These are phyloP conservation scores for Indicator indicator DNA, from an alignment of 2,113 vertebrate genomes.

Conservation along the genomic window DNA sequence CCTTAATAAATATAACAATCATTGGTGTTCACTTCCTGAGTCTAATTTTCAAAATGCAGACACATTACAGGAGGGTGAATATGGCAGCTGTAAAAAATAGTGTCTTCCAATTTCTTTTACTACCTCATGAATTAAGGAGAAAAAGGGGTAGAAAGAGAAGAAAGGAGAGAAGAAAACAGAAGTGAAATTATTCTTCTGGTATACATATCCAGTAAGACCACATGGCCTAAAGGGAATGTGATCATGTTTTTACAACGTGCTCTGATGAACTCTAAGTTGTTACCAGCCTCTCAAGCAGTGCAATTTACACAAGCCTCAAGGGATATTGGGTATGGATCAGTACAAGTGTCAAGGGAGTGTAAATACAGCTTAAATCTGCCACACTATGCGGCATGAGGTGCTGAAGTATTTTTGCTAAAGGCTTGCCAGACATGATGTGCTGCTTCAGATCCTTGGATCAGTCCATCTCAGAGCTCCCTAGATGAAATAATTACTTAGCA, in stretches of 20 bases:
- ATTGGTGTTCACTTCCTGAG: background rate
- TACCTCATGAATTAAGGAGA: background rate
- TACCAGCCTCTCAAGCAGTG: background rate
- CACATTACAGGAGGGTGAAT: background rate
- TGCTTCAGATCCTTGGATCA: background rate
- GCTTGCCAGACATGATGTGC: background rate
- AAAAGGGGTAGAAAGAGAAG: rapidly evolving
- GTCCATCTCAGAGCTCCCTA: background rate
- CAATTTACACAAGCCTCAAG: background rate
- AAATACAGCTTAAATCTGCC: background rate
- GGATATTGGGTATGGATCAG: background rate
- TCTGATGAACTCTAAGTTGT: background rate
- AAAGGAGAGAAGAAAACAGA: background rate
- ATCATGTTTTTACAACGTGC: background rate
- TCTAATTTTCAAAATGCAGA: background rate
- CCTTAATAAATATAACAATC: background rate
- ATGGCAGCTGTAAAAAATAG: background rate
- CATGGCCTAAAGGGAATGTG: background rate
- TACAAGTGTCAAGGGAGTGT: background rate
- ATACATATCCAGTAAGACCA: background rate
- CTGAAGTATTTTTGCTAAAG: background rate
- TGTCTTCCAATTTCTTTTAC: background rate
- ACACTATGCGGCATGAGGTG: background rate
- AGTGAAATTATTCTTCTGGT: background rate
- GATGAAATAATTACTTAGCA: background rate